Base-by-base conservation (phyloP, 2,888 invertebrate genomes). In the Phalera bucephala region DNA sequence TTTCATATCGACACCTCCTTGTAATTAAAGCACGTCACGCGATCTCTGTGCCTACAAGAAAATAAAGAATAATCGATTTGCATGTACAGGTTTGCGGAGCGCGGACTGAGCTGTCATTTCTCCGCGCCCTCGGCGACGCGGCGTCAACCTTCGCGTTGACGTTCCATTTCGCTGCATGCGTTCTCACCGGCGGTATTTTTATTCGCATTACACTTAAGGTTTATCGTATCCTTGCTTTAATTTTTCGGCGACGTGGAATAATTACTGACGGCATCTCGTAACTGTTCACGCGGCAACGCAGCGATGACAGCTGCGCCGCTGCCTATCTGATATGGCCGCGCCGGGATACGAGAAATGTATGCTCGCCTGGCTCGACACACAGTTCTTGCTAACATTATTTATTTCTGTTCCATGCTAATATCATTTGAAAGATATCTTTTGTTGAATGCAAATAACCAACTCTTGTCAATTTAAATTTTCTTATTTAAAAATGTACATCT, bases 21-120 rank as follows among this genome's bases (percentile, higher is more conserved):
- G 72, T 83, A 88, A 88, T 87, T 87, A 86, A 80, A 65, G 72
- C 64, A 60, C 72, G 80, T 82, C 88, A 88, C 85, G 87, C 86
- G 78, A 86, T 76, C 76, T 64, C 59, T 48, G 65, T 5, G 9
- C 65, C 63, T 67, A 75, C 65, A 73, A 72, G 70, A 80, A 79
- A 79, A 80, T 75, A 73, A 78, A 72, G 67, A 64, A 70, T 81
- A 84, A 85, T 86, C 83, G 85, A 83, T 87, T 85, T 82, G 67
- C 64, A 58, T 67, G 71, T 78, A 78, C 78, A 59, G 74, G 76
- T 79, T 84, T 80, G 44, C 64, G 63, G 64, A 71, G 73, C n/a
- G n/a, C 62, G 57, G 53, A 64, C 65, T 65, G 66, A 55, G 65
- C 63, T 61, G 74, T 73, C 76, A 75, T 77, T 73, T 75, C 74